A percentile compares a stretch with the other conserved stretches of the same genome.
These are phyloP conservation scores for Amphiprion clarkii DNA, from an alignment of 2,797 vertebrate genomes.

Conservation along the genomic window DNA sequence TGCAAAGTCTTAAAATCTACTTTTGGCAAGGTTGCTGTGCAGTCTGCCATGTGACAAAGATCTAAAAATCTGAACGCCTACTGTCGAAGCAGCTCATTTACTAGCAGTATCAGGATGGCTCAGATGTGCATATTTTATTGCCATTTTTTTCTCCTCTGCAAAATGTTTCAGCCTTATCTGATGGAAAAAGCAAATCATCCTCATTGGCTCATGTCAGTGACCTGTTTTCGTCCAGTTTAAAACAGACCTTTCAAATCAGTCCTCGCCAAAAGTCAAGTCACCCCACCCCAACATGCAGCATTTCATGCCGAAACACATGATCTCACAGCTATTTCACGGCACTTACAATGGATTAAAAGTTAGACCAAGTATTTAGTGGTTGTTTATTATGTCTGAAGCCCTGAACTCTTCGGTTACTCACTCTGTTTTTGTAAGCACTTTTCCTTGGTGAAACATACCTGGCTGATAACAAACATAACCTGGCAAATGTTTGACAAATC, in stretches of 20 bases:
- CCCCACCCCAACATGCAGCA: constrained; percentile 11
- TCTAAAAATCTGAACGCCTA: not conserved
- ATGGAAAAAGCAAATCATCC: not conserved
- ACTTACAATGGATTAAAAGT: constrained; percentile 31
- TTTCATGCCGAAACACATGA: constrained; percentile 52
- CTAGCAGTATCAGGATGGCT: not conserved
- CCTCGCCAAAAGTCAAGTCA: constrained; percentile 5
- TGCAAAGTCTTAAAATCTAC: too few species aligned
- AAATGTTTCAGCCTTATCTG: not conserved
- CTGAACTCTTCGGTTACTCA: constrained; percentile 40
- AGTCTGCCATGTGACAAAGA: too few species aligned
- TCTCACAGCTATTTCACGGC: constrained; percentile 2
- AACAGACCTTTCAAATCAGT: constrained; percentile 1
- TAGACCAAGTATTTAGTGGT: constrained; percentile 31
- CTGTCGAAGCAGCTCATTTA: not conserved
- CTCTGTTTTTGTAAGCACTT: constrained; percentile 65
- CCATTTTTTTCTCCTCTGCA: not conserved
- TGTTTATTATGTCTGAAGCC: constrained; percentile 41
- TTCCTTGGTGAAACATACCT: constrained; percentile 53
- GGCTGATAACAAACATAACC: constrained; percentile 53
- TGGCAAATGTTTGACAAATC: constrained; percentile 67
- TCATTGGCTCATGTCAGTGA: not conserved
- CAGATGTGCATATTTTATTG: not conserved
- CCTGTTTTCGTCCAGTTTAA: not conserved
- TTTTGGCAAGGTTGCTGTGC: not conserved